Percentiles rank a stretch among this genome's conserved stretches.
Conservation (phyloP, 2,888 invertebrate genomes). For the Dynastes tityus region DNA sequence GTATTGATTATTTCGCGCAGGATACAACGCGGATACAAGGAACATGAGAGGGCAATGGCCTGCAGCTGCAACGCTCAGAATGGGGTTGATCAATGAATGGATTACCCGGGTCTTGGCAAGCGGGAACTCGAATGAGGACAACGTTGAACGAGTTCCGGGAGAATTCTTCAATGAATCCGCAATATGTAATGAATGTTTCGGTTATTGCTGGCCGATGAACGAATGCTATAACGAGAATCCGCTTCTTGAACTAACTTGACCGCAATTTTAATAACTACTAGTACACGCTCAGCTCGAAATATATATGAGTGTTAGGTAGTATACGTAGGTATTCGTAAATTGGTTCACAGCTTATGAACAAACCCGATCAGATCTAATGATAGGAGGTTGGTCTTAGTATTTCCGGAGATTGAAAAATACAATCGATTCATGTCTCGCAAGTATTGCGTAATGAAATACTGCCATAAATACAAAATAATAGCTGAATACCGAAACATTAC, state of each 20-base stretch:
- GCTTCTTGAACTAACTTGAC: conserved; percentile 14
- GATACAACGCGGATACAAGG: conserved; percentile 15
- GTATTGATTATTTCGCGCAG: conserved; percentile 26
- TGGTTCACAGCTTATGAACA: background rate
- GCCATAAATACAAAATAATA: too few relatives aligned
- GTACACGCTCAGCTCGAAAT: background rate
- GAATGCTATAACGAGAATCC: background rate
- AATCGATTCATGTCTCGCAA: too few relatives aligned
- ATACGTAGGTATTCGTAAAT: conserved; percentile 2
- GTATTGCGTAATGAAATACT: too few relatives aligned
- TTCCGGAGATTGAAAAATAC: conserved; percentile 8
- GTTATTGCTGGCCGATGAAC: background rate
- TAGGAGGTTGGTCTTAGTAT: background rate
- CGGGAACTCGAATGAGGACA: conserved; percentile 24
- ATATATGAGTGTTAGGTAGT: background rate
- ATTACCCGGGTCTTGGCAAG: conserved; percentile 25
- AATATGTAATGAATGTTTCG: conserved; percentile 19
- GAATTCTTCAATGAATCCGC: conserved; percentile 26
- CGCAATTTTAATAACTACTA: conserved; percentile 4
- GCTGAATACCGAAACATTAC: too few relatives aligned
- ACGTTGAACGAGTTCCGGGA: conserved; percentile 30
- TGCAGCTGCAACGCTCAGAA: conserved; percentile 53
- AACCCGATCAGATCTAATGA: conserved; percentile 7
- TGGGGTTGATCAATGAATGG: conserved; percentile 58
- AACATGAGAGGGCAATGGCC: conserved; percentile 47